phyloP scores from a whole-genome alignment of 1,140 invertebrate species.

The Chironomus tepperi region DNA sequence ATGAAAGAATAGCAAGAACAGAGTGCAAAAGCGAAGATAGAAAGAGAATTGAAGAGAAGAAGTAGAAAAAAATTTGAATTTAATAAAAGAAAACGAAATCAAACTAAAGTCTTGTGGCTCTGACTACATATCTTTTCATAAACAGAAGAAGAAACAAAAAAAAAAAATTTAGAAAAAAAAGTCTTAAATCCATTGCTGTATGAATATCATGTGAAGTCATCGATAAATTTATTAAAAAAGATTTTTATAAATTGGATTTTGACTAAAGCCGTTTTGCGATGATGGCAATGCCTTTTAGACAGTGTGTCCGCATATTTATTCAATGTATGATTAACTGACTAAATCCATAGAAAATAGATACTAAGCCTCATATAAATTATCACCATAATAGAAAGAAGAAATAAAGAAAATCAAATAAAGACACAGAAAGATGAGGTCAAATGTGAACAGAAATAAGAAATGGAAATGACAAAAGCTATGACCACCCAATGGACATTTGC shows the following conservation, averaged over 20 bases:
- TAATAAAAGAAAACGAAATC: background rate
- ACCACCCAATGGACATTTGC: background rate
- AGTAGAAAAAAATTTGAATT: background rate
- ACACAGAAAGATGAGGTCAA: background rate
- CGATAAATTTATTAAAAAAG: conserved; percentile 22
- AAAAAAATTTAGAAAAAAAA: background rate
- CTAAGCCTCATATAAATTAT: background rate
- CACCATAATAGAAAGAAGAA: background rate
- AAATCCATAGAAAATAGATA: background rate
- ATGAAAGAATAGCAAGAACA: background rate
- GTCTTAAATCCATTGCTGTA: background rate
- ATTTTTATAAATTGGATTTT: conserved; percentile 23
- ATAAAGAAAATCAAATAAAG: background rate
- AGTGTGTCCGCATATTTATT: too few species aligned
- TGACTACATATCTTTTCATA: background rate
- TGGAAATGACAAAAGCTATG: background rate
- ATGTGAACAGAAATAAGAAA: background rate
- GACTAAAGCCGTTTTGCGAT: conserved; percentile 11
- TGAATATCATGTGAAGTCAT: conserved; percentile 19
- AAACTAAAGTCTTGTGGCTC: background rate
- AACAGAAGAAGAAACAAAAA: background rate
- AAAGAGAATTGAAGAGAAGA: too few species aligned
- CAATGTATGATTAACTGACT: background rate
- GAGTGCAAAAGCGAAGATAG: too few species aligned
- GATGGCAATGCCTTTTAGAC: background rate